These are phyloP conservation scores for Cecidostiba fungosa DNA, from an alignment of 2,888 invertebrate genomes.

Conservation along the genomic window DNA sequence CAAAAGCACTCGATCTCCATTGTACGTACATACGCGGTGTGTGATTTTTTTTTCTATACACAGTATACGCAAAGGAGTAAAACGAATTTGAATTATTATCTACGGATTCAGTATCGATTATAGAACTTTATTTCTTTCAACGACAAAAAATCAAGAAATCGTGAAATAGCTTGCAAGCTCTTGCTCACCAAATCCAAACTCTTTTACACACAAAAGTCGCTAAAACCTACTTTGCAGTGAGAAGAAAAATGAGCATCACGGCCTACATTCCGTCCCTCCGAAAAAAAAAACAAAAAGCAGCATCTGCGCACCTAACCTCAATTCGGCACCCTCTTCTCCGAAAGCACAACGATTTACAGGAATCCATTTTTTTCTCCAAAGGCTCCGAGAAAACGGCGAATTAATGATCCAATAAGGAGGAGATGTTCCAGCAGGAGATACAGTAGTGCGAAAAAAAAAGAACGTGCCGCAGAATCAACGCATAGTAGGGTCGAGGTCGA, in stretches of 20 bases:
- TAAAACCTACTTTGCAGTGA: background rate
- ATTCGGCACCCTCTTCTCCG: background rate
- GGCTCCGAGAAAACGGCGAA: too few relatives aligned
- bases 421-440: background rate
- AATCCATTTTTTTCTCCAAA: background rate
- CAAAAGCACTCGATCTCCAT: background rate
- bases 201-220: too few relatives aligned
- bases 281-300: background rate
- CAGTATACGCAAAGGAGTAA: background rate
- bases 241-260: background rate
- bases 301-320: background rate
- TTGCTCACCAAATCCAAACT: too few relatives aligned
- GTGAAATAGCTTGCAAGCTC: too few relatives aligned
- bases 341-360: background rate
- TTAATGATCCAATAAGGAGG: background rate
- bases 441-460: background rate
- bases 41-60: background rate
- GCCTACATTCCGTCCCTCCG: background rate
- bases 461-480: constrained; percentile 9
- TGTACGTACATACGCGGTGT: background rate
- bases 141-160: too few relatives aligned
- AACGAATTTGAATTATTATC: background rate
- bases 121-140: too few relatives aligned
- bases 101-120: too few relatives aligned
- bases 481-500: constrained; percentile 49